phyloP scores from a whole-genome alignment of 2,113 vertebrate genomes.

The Nycticorax nycticorax region DNA sequence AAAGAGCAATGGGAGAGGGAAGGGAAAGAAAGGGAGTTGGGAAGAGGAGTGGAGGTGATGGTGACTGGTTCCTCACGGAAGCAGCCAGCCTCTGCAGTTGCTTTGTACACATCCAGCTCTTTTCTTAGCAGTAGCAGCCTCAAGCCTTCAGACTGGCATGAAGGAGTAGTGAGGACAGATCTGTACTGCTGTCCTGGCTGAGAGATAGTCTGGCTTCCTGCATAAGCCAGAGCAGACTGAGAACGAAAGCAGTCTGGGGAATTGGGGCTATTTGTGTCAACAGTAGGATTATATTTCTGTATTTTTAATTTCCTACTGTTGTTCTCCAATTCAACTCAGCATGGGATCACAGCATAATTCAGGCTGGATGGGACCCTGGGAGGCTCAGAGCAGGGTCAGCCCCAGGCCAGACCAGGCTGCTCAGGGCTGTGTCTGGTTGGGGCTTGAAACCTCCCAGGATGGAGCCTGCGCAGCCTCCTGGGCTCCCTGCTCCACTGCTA shows the following conservation, averaged over 20 bases:
- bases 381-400: background rate
- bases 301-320: conserved; percentile 58
- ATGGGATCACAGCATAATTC: background rate
- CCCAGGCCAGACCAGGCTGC: background rate
- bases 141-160: background rate
- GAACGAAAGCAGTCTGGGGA: background rate
- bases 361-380: background rate
- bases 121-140: background rate
- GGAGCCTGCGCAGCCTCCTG: background rate
- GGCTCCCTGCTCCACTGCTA: background rate
- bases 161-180: background rate
- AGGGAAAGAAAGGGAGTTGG: background rate
- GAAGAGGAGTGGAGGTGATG: background rate
- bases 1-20: background rate
- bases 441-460: background rate
- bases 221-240: background rate
- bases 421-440: background rate
- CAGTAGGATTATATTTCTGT: conserved; percentile 47
- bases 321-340: background rate
- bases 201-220: background rate
- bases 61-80: background rate
- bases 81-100: background rate
- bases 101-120: background rate
- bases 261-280: conserved; percentile 12
- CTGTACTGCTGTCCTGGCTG: background rate